Percentiles rank a stretch among this genome's conserved stretches.
Conservation (phyloP, 2,888 invertebrate species). For the Clitarchus hookeri region DNA sequence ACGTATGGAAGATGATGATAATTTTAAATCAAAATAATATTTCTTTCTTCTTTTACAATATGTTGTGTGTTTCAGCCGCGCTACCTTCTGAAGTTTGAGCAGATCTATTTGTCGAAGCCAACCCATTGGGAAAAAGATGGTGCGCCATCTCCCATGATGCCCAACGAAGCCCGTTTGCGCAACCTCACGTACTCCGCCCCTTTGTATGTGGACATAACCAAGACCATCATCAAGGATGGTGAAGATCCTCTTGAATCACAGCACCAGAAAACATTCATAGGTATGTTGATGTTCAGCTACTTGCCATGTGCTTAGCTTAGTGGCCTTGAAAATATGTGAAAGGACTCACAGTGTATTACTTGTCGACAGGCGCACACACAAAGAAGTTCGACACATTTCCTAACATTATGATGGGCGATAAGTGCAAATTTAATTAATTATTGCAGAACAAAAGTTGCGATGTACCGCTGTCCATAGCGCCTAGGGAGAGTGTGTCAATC, state of each 20-base stretch:
- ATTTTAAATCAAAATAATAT: no score
- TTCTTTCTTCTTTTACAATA: constrained; percentile 11
- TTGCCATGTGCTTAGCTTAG: no score
- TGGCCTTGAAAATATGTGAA: no score
- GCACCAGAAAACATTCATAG: constrained; percentile 72
- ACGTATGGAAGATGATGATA: no score
- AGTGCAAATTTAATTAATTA: no score
- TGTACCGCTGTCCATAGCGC: no score
- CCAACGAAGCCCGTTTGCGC: constrained; percentile 95
- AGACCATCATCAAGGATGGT: constrained; percentile 90
- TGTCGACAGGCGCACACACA: no score
- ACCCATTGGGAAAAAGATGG: constrained; percentile 99
- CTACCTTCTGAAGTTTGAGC: constrained; percentile 95
- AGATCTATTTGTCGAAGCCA: constrained; percentile 98
- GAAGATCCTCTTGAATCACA: constrained; percentile 82
- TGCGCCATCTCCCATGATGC: constrained; percentile 99
- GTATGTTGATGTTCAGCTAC: constrained; percentile 45
- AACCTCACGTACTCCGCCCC: constrained; percentile 99
- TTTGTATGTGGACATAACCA: constrained; percentile 97
- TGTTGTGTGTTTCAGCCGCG: constrained; percentile 64
- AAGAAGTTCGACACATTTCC: no score
- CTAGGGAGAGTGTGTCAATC: no score
- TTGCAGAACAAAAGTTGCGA: no score
- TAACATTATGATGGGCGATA: no score
- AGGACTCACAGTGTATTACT: no score